A percentile compares a stretch with the other conserved stretches of the same genome.
These are phyloP conservation scores for Micronycteris hirsuta DNA, from an alignment of 2,113 vertebrate species.

Conservation along the genomic window DNA sequence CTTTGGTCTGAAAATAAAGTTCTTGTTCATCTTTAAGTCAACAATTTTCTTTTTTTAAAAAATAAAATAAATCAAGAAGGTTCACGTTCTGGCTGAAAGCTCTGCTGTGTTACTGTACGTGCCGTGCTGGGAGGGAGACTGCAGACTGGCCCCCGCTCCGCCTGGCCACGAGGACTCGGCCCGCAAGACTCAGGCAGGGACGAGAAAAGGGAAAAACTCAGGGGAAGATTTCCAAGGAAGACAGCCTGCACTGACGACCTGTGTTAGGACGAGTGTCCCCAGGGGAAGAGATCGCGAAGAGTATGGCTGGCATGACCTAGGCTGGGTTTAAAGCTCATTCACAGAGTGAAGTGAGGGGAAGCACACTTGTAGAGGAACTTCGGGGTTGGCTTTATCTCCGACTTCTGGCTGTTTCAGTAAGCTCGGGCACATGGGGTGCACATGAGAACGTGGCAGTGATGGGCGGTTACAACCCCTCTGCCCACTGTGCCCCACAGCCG, in stretches of 20 bases:
- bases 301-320: neutral
- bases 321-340: neutral
- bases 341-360: neutral
- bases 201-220: neutral
- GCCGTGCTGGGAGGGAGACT: conserved; percentile 36
- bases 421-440: neutral
- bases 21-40: conserved; percentile 72
- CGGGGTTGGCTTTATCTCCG: neutral
- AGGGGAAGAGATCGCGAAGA: neutral
- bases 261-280: neutral
- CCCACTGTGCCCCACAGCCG: neutral
- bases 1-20: conserved; percentile 72
- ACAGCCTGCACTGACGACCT: neutral
- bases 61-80: conserved; percentile 43
- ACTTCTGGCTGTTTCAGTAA: neutral
- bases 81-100: conserved; percentile 47
- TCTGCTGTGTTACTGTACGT: conserved; percentile 56
- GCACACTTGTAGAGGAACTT: neutral
- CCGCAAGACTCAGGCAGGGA: neutral
- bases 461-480: neutral
- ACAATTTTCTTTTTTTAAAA: conserved; percentile 50
- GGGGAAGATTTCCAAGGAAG: conserved; percentile 5
- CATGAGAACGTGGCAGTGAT: neutral
- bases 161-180: conserved; percentile 24
- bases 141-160: conserved; percentile 53